Base-by-base conservation (phyloP, 2,113 vertebrate species). In the Ctenodactylus gundi region DNA sequence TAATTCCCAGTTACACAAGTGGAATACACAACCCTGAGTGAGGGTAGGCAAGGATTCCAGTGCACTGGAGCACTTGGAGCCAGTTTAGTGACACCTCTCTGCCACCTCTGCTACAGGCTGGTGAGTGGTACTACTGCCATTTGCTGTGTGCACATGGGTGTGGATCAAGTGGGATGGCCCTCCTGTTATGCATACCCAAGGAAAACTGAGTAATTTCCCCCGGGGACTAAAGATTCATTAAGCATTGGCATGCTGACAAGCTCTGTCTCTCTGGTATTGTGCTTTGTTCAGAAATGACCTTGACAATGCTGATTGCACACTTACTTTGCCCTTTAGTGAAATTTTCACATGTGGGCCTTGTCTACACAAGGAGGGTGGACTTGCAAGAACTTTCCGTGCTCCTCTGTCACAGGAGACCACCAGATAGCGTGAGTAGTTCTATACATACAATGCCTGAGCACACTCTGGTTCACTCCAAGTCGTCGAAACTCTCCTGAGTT, bases 1-100 rank as follows among this genome's bases (percentile, higher is more conserved):
- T 96, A 91, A 95, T 96, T 96, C 88, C 44, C 58, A 80, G 3
- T 88, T 95, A 67, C 67, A 97, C 6, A 18, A 88, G 58, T 29
- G 82, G 96, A 84, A 90, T 85, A 68, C 68, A 93, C 36, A 96
- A 89, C 17, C 85, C 92, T 44, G 73, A 85, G 39, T 17, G n/a
- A 95, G 93, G 89, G 13, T 7, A 88, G 90, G 76, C 55, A 17
- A 27, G 39, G 82, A 73, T 85, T 80, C 55, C 25, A 34, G 46
- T 5, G 46, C 53, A 53, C 49, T 88, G 87, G 91, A 81, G 80
- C 58, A 0, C n/a, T 93, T 3, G 27, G 65, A 86, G 94, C 2
- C 12, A 53, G 81, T 89, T 83, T 36, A 5, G 23, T 44, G 14
- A 77, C 21, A 62, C 76, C 58, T 87, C 65, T 76, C 27, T 23